phyloP scores from a whole-genome alignment of 2,113 vertebrate species.

The Sylvilagus bachmani region DNA sequence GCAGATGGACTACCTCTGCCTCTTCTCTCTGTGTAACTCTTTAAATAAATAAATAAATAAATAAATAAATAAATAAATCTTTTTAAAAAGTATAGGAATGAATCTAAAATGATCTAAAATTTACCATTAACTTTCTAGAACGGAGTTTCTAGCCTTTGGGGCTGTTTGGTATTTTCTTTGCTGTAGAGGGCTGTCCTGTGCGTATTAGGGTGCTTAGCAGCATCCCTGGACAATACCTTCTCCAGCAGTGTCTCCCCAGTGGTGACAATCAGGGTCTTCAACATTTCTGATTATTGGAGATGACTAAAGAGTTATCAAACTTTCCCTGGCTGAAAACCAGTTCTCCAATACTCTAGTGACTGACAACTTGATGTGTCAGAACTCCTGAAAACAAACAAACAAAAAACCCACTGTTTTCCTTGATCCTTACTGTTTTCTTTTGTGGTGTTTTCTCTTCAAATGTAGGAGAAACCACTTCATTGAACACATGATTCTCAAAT shows the following conservation, averaged over 20 bases:
- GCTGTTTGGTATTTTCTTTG: neutral
- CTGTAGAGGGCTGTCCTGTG: neutral
- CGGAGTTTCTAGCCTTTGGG: neutral
- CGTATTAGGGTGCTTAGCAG: no score
- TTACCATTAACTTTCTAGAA: neutral
- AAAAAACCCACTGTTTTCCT: neutral
- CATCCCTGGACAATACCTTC: neutral
- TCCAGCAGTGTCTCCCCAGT: neutral
- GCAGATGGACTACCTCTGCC: no score
- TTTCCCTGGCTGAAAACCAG: neutral
- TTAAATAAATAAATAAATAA: no score
- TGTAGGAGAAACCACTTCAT: neutral
- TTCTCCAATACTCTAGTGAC: neutral
- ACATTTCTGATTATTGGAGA: neutral
- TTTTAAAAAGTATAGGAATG: neutral
- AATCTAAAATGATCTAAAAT: neutral
- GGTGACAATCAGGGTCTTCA: neutral
- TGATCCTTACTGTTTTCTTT: neutral
- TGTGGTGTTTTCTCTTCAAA: neutral
- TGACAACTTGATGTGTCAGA: neutral
- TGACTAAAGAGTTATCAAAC: neutral
- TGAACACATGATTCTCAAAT: neutral
- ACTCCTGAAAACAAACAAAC: neutral
- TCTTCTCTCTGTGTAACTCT: no score
- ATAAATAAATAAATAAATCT: no score